Conservation (phyloP, 92 coral and sea anemone genomes). For the Phymanthus crucifer region DNA sequence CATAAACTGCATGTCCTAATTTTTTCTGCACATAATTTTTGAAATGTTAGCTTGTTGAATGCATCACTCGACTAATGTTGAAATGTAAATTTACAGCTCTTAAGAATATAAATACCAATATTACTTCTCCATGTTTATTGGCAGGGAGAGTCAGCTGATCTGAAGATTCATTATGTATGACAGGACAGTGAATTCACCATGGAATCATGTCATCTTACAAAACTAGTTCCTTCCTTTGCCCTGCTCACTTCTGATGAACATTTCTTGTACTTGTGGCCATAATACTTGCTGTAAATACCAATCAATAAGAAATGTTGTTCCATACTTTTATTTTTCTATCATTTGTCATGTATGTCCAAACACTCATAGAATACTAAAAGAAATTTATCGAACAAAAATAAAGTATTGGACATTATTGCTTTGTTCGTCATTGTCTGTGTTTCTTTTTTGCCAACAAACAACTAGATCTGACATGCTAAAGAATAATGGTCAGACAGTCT, state of each 20-base stretch:
- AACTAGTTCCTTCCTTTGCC: background rate
- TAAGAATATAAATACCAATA: background rate
- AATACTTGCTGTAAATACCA: background rate
- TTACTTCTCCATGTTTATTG: background rate
- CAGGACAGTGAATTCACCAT: background rate
- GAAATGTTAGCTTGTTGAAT: background rate
- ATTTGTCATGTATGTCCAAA: background rate
- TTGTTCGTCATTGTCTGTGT: background rate
- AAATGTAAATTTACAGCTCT: background rate
- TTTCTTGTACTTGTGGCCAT: background rate
- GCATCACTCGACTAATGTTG: too few species aligned
- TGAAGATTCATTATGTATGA: constrained; percentile 28
- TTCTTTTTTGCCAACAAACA: background rate
- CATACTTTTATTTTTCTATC: background rate
- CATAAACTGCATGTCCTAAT: background rate
- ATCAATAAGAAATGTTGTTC: background rate
- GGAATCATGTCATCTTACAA: background rate
- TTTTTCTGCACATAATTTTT: background rate
- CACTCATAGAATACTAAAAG: background rate
- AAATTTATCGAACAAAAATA: background rate
- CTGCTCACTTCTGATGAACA: background rate
- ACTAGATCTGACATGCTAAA: background rate
- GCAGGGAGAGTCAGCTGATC: constrained; percentile 36
- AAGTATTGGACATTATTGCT: background rate
- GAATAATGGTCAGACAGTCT: background rate